Conservation (phyloP, 2,888 invertebrate species). For the Philereme vetulata region DNA sequence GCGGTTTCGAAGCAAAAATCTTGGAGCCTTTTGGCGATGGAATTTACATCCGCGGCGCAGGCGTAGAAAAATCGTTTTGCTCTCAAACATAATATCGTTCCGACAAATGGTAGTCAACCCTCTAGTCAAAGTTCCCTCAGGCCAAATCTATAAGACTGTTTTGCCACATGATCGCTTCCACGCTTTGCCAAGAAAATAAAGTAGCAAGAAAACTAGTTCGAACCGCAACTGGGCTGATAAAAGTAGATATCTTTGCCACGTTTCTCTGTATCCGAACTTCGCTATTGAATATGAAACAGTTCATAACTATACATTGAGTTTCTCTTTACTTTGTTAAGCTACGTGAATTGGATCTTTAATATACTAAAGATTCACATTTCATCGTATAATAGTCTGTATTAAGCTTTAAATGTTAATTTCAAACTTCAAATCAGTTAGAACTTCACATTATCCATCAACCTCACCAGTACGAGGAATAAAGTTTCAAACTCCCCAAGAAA, state of each 20-base stretch:
- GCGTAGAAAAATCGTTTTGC: slow-evolving; percentile 76
- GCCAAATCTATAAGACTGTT: slow-evolving; percentile 81
- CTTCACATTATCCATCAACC: too few species aligned
- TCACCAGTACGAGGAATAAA: not conserved
- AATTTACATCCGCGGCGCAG: slow-evolving; percentile 58
- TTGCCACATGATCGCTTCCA: slow-evolving; percentile 82
- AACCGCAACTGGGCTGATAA: slow-evolving; percentile 69
- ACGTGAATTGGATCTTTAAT: slow-evolving; percentile 2
- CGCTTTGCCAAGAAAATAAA: slow-evolving; percentile 81
- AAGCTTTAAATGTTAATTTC: not conserved
- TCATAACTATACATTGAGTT: slow-evolving; percentile 41
- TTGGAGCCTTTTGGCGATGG: slow-evolving; percentile 57
- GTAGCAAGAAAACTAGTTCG: slow-evolving; percentile 68
- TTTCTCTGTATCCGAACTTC: slow-evolving; percentile 49
- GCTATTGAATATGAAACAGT: slow-evolving; percentile 56
- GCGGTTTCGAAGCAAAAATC: slow-evolving; percentile 35
- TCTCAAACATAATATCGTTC: slow-evolving; percentile 69
- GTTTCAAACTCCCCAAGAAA: not conserved
- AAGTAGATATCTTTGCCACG: slow-evolving; percentile 51
- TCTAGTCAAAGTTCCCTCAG: slow-evolving; percentile 77
- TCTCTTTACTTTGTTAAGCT: slow-evolving; percentile 22
- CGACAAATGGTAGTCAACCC: slow-evolving; percentile 61
- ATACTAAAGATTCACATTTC: not conserved
- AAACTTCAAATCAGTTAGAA: too few species aligned
- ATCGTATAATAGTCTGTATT: not conserved